Evolutionary conservation across 2,797 vertebrate species (phyloP), one percentile per base, ranked within the genome.

Genomic region (Oreonectes daqikongensis): DNA sequence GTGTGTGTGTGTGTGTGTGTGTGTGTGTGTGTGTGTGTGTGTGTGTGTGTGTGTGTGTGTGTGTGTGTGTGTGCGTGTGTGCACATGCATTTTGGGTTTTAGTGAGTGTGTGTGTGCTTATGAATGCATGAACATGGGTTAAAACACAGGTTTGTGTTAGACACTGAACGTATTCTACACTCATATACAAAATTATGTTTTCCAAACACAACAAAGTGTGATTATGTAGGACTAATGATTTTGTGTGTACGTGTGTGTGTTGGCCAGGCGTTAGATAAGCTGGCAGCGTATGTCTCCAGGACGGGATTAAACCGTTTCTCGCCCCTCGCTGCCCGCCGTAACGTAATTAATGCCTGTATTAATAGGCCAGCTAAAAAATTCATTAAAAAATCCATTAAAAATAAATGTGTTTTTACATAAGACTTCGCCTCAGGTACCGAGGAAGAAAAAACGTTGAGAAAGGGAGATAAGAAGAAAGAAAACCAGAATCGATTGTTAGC

Each of bases 381-480:
- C 97, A 99, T 99, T 99, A 99, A 99, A 99, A 99, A 98, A 98
- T 98, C 96, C 96, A 99, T 99, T 99, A 98, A 98, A 99, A 99
- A 98, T 98, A 98, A 99, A 98, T 98, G 97, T 96, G 95, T 98
- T 98, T 77, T 98, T 98, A 98, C 96, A 98, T 98, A 97, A 98
- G 96, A 97, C 96, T 98, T 95, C 89, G 96, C 97, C 96, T 94
- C 95, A 96, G 95, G 96, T 96, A 94, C 92, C 90, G 91, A 92
- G 90, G 90, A 92, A 91, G 91, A 88, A 89, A 90, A 70, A 73
- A 80, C 79, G 60, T 69, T 80, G 72, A 60, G 73, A 66, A 70
- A 77, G 82, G 82, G 69, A 81, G 69, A 77, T 79, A 82, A 82
- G 76, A 89, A 95, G 93, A 93, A 88, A 94, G 92, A 71, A 57